These are phyloP conservation scores for Betta splendens DNA, from an alignment of 2,797 vertebrate genomes.

Conservation along the genomic window DNA sequence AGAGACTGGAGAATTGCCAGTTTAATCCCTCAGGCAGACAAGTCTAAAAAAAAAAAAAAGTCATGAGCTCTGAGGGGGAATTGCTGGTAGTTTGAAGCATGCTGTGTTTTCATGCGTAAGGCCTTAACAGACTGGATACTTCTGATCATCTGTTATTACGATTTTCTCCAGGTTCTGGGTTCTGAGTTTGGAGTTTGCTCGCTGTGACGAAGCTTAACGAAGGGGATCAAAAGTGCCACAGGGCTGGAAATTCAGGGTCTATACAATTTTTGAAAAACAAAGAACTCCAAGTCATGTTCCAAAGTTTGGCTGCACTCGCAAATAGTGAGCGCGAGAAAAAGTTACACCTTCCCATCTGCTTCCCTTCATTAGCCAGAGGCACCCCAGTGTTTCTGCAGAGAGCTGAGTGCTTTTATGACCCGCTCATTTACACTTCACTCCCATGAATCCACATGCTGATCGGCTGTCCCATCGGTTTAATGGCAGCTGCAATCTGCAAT, in stretches of 20 bases:
- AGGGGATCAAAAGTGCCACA: neutral
- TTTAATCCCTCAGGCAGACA: slow-evolving; percentile 42
- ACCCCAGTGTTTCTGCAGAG: slow-evolving; percentile 29
- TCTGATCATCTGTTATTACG: slow-evolving; percentile 5
- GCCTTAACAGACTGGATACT: neutral
- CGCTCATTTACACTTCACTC: slow-evolving; percentile 19
- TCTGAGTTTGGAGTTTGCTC: neutral
- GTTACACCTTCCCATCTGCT: slow-evolving; percentile 8
- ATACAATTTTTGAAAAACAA: slow-evolving; percentile 8
- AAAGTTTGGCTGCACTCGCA: slow-evolving; percentile 20
- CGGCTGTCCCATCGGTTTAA: slow-evolving; percentile 12
- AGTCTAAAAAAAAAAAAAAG: slow-evolving; percentile 32
- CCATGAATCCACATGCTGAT: slow-evolving; percentile 10
- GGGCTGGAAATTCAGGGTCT: neutral
- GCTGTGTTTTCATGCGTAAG: slow-evolving; percentile 9
- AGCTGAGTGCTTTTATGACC: slow-evolving; percentile 19
- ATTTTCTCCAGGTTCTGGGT: neutral
- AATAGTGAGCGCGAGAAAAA: slow-evolving; percentile 30
- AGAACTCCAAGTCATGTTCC: neutral
- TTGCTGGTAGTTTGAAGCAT: slow-evolving; percentile 28
- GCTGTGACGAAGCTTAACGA: slow-evolving; percentile 12
- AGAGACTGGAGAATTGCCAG: slow-evolving; percentile 45
- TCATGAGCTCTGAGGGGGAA: slow-evolving; percentile 15
- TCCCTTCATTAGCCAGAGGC: slow-evolving; percentile 36
- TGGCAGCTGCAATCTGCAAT: slow-evolving; percentile 5